These are phyloP conservation scores for Antheraea pernyi DNA, from an alignment of 1,140 invertebrate genomes.

Conservation along the genomic window DNA sequence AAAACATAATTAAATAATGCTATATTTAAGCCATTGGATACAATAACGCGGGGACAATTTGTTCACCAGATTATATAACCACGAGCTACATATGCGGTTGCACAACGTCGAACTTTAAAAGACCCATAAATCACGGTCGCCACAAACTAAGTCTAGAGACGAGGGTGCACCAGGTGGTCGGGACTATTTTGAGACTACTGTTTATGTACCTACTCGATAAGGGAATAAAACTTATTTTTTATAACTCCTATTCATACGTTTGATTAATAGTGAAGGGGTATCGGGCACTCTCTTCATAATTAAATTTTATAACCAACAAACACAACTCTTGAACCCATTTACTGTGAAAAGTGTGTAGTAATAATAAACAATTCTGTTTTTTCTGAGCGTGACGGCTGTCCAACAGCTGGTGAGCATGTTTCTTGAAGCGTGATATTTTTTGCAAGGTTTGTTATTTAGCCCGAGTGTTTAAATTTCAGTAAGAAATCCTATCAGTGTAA, in stretches of 20 bases:
- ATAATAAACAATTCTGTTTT: conserved; percentile 9
- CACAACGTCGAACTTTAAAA: conserved; percentile 52
- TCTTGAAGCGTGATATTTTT: conserved; percentile 69
- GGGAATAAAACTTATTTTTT: conserved; percentile 70
- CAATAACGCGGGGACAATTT: conserved; percentile 27
- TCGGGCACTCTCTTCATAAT: conserved; percentile 19
- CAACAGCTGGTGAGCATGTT: conserved; percentile 63
- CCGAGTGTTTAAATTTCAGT: conserved; percentile 63
- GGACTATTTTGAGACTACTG: conserved; percentile 61
- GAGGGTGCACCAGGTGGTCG: conserved; percentile 67
- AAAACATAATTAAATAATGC: background rate
- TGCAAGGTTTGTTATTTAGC: conserved; percentile 44
- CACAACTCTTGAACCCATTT: background rate
- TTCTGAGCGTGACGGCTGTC: conserved; percentile 15
- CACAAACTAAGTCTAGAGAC: conserved; percentile 45
- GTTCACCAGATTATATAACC: conserved; percentile 61
- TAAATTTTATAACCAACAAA: conserved; percentile 5
- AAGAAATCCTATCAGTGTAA: conserved; percentile 56
- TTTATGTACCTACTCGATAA: conserved; percentile 61
- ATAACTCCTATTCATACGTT: conserved; percentile 58
- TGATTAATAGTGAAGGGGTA: conserved; percentile 46
- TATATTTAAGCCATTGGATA: background rate
- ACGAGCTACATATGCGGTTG: conserved; percentile 74
- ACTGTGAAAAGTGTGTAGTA: background rate
- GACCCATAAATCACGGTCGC: conserved; percentile 63